A percentile compares a stretch with the other conserved stretches of the same genome.
phyloP scores from a whole-genome alignment of 92 coral and sea anemone species.

The Virgularia gustaviana region DNA sequence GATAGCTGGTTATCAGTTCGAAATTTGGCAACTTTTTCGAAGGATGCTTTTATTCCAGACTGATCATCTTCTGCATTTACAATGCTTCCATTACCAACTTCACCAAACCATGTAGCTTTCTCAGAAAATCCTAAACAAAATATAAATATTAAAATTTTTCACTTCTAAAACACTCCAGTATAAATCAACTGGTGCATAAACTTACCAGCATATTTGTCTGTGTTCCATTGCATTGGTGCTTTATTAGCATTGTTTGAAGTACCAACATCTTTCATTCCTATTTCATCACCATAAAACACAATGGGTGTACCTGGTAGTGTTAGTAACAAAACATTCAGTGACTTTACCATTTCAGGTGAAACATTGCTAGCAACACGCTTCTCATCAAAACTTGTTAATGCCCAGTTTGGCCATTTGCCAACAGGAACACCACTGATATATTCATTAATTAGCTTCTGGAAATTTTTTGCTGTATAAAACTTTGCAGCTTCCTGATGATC shows the following conservation, averaged over 20 bases:
- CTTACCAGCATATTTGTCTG: constrained; percentile 54
- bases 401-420: constrained; percentile 91
- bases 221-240: constrained; percentile 77
- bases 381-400: constrained; percentile 73
- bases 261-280: constrained; percentile 60
- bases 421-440: constrained; percentile 61
- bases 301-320: constrained; percentile 85
- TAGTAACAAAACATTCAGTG: constrained; percentile 67
- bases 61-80: constrained; percentile 26
- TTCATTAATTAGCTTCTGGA: constrained; percentile 50
- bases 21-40: constrained; percentile 11
- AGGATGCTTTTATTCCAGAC: neutral
- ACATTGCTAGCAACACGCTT: constrained; percentile 70
- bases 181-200: neutral
- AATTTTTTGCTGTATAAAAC: constrained; percentile 49
- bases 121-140: constrained; percentile 3
- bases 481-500: neutral
- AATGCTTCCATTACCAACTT: constrained; percentile 1
- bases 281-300: constrained; percentile 91
- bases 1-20: neutral
- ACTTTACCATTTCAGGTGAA: constrained; percentile 51
- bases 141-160: neutral
- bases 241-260: neutral
- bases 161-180: neutral
- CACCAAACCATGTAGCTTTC: constrained; percentile 10